phyloP scores from a whole-genome alignment of 2,797 vertebrate species.

The Eupleurogrammus muticus region DNA sequence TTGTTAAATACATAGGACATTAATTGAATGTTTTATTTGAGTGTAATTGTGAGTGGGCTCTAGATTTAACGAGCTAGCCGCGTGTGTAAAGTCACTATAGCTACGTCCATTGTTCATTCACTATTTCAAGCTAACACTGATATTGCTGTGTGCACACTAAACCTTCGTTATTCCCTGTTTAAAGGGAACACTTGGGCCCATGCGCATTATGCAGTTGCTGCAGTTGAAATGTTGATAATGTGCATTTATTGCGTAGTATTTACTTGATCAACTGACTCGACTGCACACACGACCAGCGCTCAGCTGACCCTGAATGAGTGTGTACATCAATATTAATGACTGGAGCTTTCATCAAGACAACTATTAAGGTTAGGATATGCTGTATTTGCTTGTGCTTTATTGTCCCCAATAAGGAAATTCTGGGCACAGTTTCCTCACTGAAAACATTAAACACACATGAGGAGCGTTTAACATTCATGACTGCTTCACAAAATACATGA shows the following conservation, averaged over 20 bases:
- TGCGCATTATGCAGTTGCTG: neutral
- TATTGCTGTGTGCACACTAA: neutral
- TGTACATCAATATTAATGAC: neutral
- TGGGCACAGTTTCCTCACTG: no score
- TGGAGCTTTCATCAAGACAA: neutral
- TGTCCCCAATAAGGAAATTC: no score
- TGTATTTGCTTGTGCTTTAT: no score
- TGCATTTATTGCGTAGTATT: neutral
- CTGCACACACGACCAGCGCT: neutral
- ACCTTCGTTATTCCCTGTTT: neutral
- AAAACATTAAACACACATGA: no score
- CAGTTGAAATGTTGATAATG: neutral
- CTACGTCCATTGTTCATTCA: constrained; percentile 70
- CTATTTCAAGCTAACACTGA: constrained; percentile 1
- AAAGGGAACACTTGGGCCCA: neutral
- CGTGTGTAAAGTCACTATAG: constrained; percentile 17
- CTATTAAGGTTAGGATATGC: neutral
- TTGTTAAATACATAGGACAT: neutral
- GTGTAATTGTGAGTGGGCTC: neutral
- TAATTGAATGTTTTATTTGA: neutral
- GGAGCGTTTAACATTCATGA: no score
- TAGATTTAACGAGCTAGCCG: constrained; percentile 25
- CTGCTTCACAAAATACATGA: no score
- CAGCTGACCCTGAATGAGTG: constrained; percentile 14
- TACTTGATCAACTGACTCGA: neutral